A percentile compares a stretch with the other conserved stretches of the same genome.
These are phyloP conservation scores for Tapirus terrestris DNA, from an alignment of 2,113 vertebrate species.

Conservation along the genomic window DNA sequence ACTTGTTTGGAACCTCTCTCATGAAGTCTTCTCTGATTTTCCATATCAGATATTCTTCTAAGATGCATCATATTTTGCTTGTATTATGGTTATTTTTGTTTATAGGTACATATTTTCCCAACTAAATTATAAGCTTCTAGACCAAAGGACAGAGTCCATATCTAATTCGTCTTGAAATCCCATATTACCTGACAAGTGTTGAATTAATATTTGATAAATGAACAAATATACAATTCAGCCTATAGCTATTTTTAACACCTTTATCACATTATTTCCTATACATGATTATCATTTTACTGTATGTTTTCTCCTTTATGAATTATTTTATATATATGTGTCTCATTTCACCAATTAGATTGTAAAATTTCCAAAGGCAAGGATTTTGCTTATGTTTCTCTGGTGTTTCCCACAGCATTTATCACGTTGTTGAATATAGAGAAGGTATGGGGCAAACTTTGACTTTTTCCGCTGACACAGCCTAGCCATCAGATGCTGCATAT, in stretches of 20 bases:
- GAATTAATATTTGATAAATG: not conserved
- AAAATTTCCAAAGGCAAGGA: not conserved
- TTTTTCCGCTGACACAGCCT: not conserved
- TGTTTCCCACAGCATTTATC: not conserved
- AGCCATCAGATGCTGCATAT: not conserved
- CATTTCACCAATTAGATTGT: not conserved
- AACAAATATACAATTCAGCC: not conserved
- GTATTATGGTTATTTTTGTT: slow-evolving; percentile 14
- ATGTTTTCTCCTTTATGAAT: slow-evolving; percentile 11
- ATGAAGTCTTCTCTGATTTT: not conserved
- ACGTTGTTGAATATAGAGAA: not conserved
- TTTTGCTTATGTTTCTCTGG: not conserved
- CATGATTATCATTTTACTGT: not conserved
- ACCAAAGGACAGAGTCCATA: too few species aligned
- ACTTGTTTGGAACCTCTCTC: not conserved
- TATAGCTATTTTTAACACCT: not conserved
- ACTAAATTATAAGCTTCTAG: not conserved
- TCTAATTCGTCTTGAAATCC: not conserved
- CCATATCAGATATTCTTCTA: not conserved
- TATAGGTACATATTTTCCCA: not conserved
- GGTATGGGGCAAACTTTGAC: not conserved
- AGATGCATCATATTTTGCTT: not conserved
- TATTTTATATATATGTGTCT: not conserved
- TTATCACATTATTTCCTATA: not conserved
- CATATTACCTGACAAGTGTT: not conserved